These are phyloP conservation scores for Coleophora flavipennella DNA, from an alignment of 2,888 invertebrate genomes.

Conservation along the genomic window DNA sequence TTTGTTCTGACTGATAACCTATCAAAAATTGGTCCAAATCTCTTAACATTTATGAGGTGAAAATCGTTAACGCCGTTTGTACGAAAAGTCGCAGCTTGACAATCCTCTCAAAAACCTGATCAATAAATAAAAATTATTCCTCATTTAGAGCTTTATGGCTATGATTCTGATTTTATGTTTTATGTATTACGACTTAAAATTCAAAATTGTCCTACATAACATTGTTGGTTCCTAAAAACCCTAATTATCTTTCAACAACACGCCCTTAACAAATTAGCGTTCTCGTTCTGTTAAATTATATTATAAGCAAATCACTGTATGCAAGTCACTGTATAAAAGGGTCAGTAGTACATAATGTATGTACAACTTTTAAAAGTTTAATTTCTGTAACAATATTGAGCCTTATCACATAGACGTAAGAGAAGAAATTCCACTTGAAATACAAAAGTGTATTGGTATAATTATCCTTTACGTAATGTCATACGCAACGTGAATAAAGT, in stretches of 20 bases:
- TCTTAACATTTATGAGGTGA: too few species aligned
- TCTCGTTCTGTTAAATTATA: slow-evolving; percentile 15
- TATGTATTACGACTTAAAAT: too few species aligned
- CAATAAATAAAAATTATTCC: too few species aligned
- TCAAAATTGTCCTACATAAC: too few species aligned
- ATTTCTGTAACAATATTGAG: slow-evolving; percentile 4
- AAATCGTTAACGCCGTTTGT: too few species aligned
- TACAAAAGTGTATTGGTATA: slow-evolving; percentile 8
- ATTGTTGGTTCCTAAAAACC: slow-evolving; percentile 12
- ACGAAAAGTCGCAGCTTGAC: too few species aligned
- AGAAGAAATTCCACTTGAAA: slow-evolving; percentile 3
- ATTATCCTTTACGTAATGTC: slow-evolving; percentile 24
- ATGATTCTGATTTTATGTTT: too few species aligned
- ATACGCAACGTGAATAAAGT: slow-evolving; percentile 12
- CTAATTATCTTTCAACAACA: slow-evolving; percentile 14
- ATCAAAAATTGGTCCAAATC: too few species aligned
- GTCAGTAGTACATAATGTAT: too few species aligned
- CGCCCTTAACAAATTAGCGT: slow-evolving; percentile 17
- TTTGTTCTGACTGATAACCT: too few species aligned
- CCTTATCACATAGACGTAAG: slow-evolving; percentile 7
- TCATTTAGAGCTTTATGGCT: too few species aligned
- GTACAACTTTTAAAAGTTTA: slow-evolving; percentile 1
- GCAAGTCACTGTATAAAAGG: slow-evolving; percentile 12
- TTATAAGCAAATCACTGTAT: slow-evolving; percentile 10
- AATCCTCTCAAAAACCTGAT: too few species aligned